Evolutionary conservation across 2,113 vertebrate genomes (phyloP).

Genomic region (Herpailurus yagouaroundi): DNA sequence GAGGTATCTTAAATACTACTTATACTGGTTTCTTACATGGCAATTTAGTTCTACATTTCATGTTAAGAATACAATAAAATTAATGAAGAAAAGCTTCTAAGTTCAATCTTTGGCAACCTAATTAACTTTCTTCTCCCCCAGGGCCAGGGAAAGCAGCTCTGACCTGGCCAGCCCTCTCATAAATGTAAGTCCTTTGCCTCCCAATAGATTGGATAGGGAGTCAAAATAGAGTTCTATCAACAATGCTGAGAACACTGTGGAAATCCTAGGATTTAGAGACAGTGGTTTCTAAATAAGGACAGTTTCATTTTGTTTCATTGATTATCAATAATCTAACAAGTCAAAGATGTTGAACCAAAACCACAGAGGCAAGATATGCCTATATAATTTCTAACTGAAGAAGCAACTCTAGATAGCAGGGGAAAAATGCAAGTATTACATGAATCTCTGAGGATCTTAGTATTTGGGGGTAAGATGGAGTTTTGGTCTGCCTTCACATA

Average conservation of each 20-base stretch:
- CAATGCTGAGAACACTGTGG: background rate
- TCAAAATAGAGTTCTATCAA: background rate
- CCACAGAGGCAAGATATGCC: background rate
- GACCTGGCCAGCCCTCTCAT: background rate
- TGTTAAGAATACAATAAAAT: background rate
- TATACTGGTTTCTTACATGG: conserved; percentile 7
- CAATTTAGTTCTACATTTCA: background rate
- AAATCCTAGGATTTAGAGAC: background rate
- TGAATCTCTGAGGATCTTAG: background rate
- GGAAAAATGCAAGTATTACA: background rate
- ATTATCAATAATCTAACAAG: background rate
- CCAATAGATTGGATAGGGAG: background rate
- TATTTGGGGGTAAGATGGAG: background rate
- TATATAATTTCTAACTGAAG: background rate
- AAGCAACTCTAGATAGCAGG: background rate
- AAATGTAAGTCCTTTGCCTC: background rate
- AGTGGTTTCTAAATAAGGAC: background rate
- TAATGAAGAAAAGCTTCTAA: background rate
- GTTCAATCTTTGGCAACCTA: background rate
- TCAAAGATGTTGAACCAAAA: background rate
- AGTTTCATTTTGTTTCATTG: background rate
- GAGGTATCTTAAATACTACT: background rate
- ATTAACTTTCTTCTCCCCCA: background rate
- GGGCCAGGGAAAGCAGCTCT: background rate
- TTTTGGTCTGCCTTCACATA: background rate